Percentiles rank a stretch among this genome's conserved stretches.
phyloP scores from a whole-genome alignment of 2,113 vertebrate genomes.

The Bettongia penicillata region DNA sequence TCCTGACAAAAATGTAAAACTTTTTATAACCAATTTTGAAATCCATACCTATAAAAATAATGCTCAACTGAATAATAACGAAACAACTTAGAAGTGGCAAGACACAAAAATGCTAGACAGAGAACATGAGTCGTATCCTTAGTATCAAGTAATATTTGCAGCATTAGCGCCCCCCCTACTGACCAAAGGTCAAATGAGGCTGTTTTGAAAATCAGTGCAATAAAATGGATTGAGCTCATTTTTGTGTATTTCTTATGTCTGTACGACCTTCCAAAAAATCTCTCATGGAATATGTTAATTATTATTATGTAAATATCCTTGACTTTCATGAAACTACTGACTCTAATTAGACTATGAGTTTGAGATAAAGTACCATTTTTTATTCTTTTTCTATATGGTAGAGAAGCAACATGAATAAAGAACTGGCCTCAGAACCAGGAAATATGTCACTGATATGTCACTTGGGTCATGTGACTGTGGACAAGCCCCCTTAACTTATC shows the following conservation, averaged over 20 bases:
- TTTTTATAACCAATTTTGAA: slow-evolving; percentile 50
- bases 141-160: neutral
- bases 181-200: slow-evolving; percentile 42
- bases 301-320: neutral
- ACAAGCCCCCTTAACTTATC: neutral
- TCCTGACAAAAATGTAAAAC: neutral
- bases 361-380: neutral
- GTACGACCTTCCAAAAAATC: neutral
- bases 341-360: neutral
- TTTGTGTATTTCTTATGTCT: neutral
- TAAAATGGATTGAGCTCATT: neutral
- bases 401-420: neutral
- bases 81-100: slow-evolving; percentile 11
- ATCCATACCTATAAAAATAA: slow-evolving; percentile 49
- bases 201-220: neutral
- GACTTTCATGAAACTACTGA: neutral
- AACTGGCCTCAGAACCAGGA: neutral
- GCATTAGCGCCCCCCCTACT: slow-evolving; percentile 68
- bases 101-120: neutral
- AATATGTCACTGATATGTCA: neutral
- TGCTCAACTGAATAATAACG: slow-evolving; percentile 26
- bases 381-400: neutral
- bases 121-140: neutral
- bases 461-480: neutral
- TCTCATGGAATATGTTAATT: neutral